A percentile compares a stretch with the other conserved stretches of the same genome.
Evolutionary conservation across 2,888 invertebrate species (phyloP).

Genomic region (Calliopum simillimum): DNA sequence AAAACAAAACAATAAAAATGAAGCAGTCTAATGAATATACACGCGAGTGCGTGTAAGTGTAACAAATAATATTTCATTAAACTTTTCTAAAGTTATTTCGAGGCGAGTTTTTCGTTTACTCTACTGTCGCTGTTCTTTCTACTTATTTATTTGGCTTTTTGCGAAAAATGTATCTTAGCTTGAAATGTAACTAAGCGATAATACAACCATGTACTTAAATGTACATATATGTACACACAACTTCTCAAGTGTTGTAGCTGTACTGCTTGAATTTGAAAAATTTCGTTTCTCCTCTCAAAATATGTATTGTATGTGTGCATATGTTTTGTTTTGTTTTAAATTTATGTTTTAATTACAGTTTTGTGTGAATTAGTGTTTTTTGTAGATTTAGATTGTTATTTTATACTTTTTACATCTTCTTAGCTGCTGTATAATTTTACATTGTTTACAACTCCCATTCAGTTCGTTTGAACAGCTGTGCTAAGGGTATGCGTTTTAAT

Average conservation of each 20-base stretch:
- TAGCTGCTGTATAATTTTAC: not conserved
- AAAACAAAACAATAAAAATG: not conserved
- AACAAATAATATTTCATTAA: constrained; percentile 17
- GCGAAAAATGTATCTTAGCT: not conserved
- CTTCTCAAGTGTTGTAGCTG: not conserved
- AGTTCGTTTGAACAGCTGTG: not conserved
- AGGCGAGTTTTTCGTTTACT: not conserved
- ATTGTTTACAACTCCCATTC: constrained; percentile 8
- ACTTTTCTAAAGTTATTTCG: not conserved
- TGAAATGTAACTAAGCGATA: not conserved
- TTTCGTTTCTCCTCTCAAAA: not conserved
- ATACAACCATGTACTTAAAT: not conserved
- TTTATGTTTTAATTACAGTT: constrained; percentile 14
- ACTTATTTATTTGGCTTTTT: not conserved
- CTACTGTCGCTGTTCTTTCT: not conserved
- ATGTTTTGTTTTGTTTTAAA: not conserved
- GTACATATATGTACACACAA: not conserved
- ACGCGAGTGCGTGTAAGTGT: not conserved
- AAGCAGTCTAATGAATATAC: not conserved
- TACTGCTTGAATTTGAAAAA: not conserved
- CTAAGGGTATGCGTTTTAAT: not conserved
- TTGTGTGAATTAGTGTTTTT: not conserved
- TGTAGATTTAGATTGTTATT: not conserved
- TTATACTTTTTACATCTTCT: not conserved
- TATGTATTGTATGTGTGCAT: too few species aligned